Conservation (phyloP, 1,140 invertebrate species). For the Drosophila lacertosa region DNA sequence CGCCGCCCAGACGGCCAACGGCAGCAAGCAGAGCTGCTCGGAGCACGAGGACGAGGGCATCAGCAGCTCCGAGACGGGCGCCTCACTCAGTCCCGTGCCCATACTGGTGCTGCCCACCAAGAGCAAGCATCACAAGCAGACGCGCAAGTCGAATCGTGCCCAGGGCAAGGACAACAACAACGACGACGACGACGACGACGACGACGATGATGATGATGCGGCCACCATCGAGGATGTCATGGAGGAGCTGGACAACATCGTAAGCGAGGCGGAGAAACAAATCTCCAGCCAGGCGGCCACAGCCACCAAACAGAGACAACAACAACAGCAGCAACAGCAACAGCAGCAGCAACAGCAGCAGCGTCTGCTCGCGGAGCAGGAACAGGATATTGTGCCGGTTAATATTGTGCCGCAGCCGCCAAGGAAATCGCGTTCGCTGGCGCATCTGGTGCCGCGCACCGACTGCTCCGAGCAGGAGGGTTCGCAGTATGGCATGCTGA, state of each 20-base stretch:
- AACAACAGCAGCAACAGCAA: constrained; percentile 73
- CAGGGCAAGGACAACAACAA: constrained; percentile 22
- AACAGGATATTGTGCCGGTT: constrained; percentile 87
- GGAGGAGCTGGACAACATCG: constrained; percentile 92
- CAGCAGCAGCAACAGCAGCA: constrained; percentile 24
- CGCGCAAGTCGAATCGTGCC: constrained; percentile 18
- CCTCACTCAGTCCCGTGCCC: constrained; percentile 88
- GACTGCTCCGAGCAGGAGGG: constrained; percentile 79
- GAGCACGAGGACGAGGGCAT: constrained; percentile 94
- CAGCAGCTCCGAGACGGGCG: constrained; percentile 89
- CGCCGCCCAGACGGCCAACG: constrained; percentile 22
- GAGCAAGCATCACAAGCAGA: constrained; percentile 82
- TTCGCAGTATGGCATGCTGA: constrained; percentile 76
- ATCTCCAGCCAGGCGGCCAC: constrained; percentile 82
- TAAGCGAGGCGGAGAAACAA: constrained; percentile 92
- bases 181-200: constrained; percentile 84
- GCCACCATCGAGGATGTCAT: constrained; percentile 95
- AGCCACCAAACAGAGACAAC: constrained; percentile 70
- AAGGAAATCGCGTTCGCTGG: constrained; percentile 85
- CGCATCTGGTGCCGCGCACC: constrained; percentile 84
- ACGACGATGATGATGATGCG: constrained; percentile 88
- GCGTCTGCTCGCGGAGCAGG: constrained; percentile 58
- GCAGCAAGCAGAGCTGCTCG: constrained; percentile 86
- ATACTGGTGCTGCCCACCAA: constrained; percentile 76
- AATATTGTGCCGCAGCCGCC: constrained; percentile 88